Conservation (phyloP, 2,797 vertebrate genomes). For the Oreochromis grahami region DNA sequence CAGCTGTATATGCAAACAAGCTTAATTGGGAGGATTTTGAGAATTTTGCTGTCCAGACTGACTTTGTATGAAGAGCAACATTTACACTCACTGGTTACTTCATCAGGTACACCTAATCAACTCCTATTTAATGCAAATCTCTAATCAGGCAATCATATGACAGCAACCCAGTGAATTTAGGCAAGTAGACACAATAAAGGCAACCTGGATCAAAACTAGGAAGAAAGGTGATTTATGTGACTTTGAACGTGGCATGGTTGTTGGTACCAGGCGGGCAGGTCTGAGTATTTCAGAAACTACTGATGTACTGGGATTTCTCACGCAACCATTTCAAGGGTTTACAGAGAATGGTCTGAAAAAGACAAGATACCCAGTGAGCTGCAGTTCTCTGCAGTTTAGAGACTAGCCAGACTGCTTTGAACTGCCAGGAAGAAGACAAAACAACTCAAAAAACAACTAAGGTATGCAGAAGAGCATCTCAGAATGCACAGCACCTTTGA, state of each 20-base stretch:
- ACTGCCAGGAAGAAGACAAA: not conserved
- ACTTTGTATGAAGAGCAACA: not conserved
- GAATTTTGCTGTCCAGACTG: not conserved
- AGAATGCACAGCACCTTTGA: not conserved
- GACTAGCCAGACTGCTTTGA: not conserved
- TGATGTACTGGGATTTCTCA: not conserved
- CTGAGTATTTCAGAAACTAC: not conserved
- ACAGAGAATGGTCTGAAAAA: not conserved
- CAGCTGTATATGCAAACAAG: not conserved
- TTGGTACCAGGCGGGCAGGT: not conserved
- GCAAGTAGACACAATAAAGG: not conserved
- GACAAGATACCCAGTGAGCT: not conserved
- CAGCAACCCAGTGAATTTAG: accelerated
- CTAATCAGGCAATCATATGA: not conserved
- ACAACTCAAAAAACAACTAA: not conserved
- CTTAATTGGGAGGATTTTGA: not conserved
- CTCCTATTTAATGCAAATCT: not conserved
- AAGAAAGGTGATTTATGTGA: not conserved
- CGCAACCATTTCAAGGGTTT: not conserved
- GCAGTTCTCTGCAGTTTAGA: not conserved
- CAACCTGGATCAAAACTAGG: not conserved
- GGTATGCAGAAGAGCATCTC: not conserved
- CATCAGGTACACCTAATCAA: not conserved
- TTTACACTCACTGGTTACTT: not conserved
- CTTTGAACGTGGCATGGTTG: not conserved